These are phyloP conservation scores for Diceros bicornis DNA, from an alignment of 2,797 vertebrate species.

Conservation along the genomic window DNA sequence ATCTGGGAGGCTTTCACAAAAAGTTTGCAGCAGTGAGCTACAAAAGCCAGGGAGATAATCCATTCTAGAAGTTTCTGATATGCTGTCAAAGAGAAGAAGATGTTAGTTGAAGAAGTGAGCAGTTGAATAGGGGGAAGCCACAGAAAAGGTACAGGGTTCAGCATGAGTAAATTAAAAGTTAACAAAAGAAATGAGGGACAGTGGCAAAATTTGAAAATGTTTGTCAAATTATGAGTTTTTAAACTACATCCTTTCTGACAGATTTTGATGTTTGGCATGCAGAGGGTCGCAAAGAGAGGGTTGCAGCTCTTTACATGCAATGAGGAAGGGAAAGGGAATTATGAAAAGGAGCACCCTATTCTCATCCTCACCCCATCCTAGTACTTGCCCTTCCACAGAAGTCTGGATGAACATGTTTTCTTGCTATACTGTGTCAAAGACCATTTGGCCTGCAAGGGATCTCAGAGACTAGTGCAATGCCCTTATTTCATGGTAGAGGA, in stretches of 20 bases:
- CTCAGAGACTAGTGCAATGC: not conserved
- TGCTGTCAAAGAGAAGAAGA: not conserved
- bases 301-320: not conserved
- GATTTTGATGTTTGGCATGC: not conserved
- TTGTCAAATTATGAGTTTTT: not conserved
- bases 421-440: not conserved
- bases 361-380: not conserved
- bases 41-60: not conserved
- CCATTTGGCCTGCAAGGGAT: not conserved
- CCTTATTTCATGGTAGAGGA: slow-evolving; percentile 40
- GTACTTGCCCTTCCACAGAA: not conserved
- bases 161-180: not conserved
- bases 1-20: not conserved
- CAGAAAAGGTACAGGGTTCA: not conserved
- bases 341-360: not conserved
- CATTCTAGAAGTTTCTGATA: not conserved
- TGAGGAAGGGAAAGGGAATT: not conserved
- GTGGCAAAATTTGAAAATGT: not conserved
- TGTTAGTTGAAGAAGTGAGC: not conserved
- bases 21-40: not conserved
- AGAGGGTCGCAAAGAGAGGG: not conserved
- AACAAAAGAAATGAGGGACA: not conserved
- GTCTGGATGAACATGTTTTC: not conserved
- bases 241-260: not conserved
- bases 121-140: not conserved